phyloP scores from a whole-genome alignment of 1,140 invertebrate genomes.

The Atta colombica region DNA sequence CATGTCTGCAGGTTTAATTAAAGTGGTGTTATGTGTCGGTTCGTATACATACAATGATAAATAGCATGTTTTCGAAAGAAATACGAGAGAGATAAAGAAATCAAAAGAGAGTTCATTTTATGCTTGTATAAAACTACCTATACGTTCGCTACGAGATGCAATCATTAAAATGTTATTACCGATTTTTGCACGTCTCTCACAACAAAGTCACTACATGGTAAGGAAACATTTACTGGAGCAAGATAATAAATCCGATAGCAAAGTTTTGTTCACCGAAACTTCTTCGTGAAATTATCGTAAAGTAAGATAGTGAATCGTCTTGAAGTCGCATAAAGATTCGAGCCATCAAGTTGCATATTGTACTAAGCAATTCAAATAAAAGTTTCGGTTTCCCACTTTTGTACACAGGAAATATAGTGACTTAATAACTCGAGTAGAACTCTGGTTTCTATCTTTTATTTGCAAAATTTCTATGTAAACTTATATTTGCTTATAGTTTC shows the following conservation, averaged over 20 bases:
- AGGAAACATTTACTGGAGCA: neutral
- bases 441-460: neutral
- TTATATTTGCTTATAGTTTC: neutral
- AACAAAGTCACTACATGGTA: neutral
- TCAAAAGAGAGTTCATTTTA: neutral
- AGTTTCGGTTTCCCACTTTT: conserved; percentile 22
- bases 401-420: neutral
- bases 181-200: neutral
- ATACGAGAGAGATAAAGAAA: neutral
- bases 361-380: conserved; percentile 42
- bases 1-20: conserved; percentile 49
- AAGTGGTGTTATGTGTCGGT: conserved; percentile 13
- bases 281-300: conserved; percentile 46
- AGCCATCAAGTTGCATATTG: conserved; percentile 40
- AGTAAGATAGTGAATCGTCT: neutral
- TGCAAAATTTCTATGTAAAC: conserved; percentile 26
- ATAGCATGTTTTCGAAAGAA: conserved; percentile 33
- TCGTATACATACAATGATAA: conserved; percentile 1
- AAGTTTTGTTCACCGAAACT: conserved; percentile 45
- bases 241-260: conserved; percentile 42
- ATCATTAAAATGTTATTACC: conserved; percentile 38
- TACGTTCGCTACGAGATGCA: neutral
- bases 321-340: conserved; percentile 18
- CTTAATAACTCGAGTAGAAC: conserved; percentile 35
- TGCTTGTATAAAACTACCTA: conserved; percentile 7